Conservation (phyloP, 2,888 invertebrate genomes). For the Cyaniris semiargus region DNA sequence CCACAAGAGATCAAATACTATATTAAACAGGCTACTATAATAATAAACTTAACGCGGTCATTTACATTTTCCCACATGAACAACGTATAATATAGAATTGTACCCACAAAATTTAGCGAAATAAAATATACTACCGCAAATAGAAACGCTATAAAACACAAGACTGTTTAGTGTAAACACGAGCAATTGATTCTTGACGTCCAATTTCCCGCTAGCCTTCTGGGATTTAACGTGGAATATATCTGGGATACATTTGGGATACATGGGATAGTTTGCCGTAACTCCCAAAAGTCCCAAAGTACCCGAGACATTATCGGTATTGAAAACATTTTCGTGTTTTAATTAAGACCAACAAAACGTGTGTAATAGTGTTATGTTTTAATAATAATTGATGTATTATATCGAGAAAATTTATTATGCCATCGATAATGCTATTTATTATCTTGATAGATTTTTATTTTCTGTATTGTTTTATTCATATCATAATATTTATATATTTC, state of each 20-base stretch:
- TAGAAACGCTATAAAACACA: neutral
- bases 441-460: too few relatives aligned
- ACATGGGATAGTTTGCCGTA: constrained; percentile 11
- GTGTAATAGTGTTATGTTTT: neutral
- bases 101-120: neutral
- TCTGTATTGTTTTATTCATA: too few relatives aligned
- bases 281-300: neutral
- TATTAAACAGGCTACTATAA: too few relatives aligned
- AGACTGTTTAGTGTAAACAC: constrained; percentile 7
- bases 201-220: constrained; percentile 23
- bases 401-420: neutral
- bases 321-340: constrained; percentile 4
- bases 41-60: too few relatives aligned
- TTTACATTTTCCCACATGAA: too few relatives aligned
- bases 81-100: too few relatives aligned
- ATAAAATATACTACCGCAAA: neutral
- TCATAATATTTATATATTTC: too few relatives aligned
- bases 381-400: neutral
- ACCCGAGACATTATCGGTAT: neutral
- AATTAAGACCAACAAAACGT: neutral
- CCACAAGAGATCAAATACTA: too few relatives aligned
- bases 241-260: neutral
- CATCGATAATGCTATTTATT: too few relatives aligned
- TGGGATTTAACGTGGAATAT: neutral
- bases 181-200: constrained; percentile 20